Evolutionary conservation across 2,113 vertebrate species (phyloP), one percentile per base, ranked within the genome.

Genomic region (Uria lomvia): DNA sequence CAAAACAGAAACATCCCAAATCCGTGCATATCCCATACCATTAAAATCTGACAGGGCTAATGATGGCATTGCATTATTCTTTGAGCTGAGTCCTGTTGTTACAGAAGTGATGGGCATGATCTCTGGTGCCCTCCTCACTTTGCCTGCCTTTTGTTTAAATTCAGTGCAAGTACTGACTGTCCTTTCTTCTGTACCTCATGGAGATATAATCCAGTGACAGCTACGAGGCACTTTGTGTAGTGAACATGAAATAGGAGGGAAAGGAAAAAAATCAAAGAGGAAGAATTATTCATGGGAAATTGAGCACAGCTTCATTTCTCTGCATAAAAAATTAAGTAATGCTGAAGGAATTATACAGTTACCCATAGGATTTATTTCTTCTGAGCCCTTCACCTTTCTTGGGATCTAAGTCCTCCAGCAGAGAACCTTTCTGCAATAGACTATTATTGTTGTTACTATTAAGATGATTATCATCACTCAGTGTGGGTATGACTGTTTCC

Each of bases 261-360:
- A 95, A 94, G 62, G 21, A 74, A 95, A 82, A 82, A 94, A 92
- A 94, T 90, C 88, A 91, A 82, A 91, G 70, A 53, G 71, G 58
- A 42, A 95, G 95, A 97, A 96, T 95, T 95, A 95, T 96, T 96
- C 76, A 91, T 94, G 95, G 89, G 68, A 95, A 95, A 95, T 88
- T 97, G 88, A 97, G 66, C 81, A 75, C 68, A 96, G 86, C 74
- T 96, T 92, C 76, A 90, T 97, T 96, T 95, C 75, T 92, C 91
- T 65, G 81, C 76, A 95, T 93, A 86, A 94, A 94, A 96, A 94
- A 90, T 76, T 72, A 90, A 95, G 60, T 56, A 73, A 66, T 71
- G 49, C 74, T 91, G 49, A 75, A 95, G 92, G 81, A 96, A 89
- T 82, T 83, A 80, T 11, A 59, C 21, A 42, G 84, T 92, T 90